phyloP scores from a whole-genome alignment of 2,113 vertebrate genomes.

The Sphaerodactylus townsendi region DNA sequence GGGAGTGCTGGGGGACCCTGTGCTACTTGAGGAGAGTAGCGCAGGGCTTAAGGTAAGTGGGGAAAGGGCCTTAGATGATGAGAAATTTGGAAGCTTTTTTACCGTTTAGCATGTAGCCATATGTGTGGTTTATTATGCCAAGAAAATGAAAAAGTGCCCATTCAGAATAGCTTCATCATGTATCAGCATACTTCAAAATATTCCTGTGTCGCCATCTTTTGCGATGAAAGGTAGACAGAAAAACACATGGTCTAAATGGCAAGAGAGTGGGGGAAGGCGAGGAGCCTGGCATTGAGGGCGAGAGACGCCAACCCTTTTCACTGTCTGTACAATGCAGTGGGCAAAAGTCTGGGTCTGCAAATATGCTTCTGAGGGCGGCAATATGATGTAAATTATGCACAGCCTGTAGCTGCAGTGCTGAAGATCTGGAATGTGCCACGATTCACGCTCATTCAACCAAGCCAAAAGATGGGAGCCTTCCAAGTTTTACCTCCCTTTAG shows the following conservation, averaged over 20 bases:
- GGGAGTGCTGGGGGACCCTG: too few species aligned
- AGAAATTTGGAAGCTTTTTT: too few species aligned
- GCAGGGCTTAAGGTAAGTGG: too few species aligned
- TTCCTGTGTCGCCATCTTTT: too few species aligned
- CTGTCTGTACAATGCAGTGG: constrained; percentile 6
- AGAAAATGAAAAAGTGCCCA: too few species aligned
- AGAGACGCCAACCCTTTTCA: constrained; percentile 3
- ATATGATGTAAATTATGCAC: constrained; percentile 38
- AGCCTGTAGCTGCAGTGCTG: background rate
- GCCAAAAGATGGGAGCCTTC: constrained; percentile 33
- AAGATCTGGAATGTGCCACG: constrained; percentile 23
- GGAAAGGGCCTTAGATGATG: too few species aligned
- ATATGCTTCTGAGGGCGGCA: constrained; percentile 3
- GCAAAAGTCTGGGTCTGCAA: constrained; percentile 26
- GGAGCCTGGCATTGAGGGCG: background rate
- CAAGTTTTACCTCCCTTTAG: constrained; percentile 33
- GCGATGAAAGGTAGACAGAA: background rate
- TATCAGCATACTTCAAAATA: too few species aligned
- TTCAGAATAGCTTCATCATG: too few species aligned
- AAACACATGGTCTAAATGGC: background rate
- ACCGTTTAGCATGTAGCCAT: too few species aligned
- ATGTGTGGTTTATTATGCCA: too few species aligned
- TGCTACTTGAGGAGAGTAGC: too few species aligned
- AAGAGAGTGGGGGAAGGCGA: background rate
- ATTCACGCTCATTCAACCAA: constrained; percentile 20